Conservation (phyloP, 2,113 vertebrate genomes). For the Uria aalge region DNA sequence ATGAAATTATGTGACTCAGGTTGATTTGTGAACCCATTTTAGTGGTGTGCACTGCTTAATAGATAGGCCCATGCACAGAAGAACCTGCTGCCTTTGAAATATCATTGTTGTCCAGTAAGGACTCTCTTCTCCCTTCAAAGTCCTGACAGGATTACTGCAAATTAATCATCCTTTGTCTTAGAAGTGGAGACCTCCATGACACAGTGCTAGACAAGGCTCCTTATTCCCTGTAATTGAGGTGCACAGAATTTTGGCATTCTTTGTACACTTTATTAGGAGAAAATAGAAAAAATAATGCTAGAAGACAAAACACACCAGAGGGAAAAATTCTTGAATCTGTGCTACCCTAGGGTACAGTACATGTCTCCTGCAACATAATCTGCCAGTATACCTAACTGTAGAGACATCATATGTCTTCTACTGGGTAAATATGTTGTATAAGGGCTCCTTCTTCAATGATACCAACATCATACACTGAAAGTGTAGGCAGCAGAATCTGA, state of each 20-base stretch:
- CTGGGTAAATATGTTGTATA: neutral
- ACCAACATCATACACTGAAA: rapidly evolving
- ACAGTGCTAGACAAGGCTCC: neutral
- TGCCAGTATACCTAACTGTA: neutral
- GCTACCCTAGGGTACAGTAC: neutral
- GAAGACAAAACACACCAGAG: neutral
- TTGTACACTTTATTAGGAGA: neutral
- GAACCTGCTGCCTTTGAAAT: neutral
- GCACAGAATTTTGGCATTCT: neutral
- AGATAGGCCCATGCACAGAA: neutral
- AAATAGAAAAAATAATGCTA: neutral
- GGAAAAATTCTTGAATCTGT: neutral
- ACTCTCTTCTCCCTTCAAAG: neutral
- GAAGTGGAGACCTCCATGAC: neutral
- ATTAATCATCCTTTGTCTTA: neutral
- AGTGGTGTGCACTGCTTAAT: neutral
- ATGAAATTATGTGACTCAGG: neutral
- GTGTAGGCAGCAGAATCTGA: neutral
- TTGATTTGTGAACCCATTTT: neutral
- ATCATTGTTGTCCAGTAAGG: neutral
- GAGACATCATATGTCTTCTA: neutral
- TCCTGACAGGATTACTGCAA: neutral
- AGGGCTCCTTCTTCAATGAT: neutral
- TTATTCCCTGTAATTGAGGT: rapidly evolving
- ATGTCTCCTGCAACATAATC: neutral